These are phyloP conservation scores for Unio pictorum DNA, from an alignment of 2,888 invertebrate genomes.

Conservation along the genomic window DNA sequence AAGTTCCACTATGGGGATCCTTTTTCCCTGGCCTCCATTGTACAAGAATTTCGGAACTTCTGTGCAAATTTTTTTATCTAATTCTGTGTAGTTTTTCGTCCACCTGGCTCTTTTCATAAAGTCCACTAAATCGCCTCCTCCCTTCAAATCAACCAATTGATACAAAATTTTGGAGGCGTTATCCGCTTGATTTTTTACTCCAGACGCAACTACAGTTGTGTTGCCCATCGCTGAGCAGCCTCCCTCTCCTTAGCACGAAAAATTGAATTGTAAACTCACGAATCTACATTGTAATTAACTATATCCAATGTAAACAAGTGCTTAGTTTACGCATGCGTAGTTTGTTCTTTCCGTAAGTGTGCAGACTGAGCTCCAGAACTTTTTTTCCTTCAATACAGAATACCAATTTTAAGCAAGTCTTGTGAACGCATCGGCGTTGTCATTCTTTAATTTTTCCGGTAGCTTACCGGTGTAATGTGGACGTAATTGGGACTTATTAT, in stretches of 20 bases:
- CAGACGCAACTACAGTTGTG: constrained; percentile 78
- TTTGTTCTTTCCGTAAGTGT: constrained; percentile 3
- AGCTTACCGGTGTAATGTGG: constrained; percentile 20
- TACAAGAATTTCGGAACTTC: constrained; percentile 89
- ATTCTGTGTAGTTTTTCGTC: constrained; percentile 75
- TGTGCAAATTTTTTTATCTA: constrained; percentile 92
- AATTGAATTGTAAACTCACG: not conserved
- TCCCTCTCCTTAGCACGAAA: not conserved
- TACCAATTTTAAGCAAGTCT: not conserved
- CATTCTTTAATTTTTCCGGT: constrained; percentile 25
- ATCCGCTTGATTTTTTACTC: constrained; percentile 92
- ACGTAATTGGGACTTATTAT: constrained; percentile 18
- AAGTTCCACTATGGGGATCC: constrained; percentile 90
- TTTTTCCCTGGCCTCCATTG: constrained; percentile 92
- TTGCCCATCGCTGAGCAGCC: constrained; percentile 50
- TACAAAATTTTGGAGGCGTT: constrained; percentile 76
- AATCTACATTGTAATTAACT: constrained; percentile 11
- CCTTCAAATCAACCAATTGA: constrained; percentile 91
- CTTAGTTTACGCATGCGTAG: constrained; percentile 24
- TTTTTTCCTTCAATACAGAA: not conserved
- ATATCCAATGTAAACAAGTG: constrained; percentile 40
- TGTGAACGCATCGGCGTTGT: constrained; percentile 3
- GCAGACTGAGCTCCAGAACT: not conserved
- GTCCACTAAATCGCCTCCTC: constrained; percentile 78
- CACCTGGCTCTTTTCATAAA: constrained; percentile 64